A percentile compares a stretch with the other conserved stretches of the same genome.
phyloP scores from a whole-genome alignment of 2,888 invertebrate genomes.

The Protodeltote pygarga region DNA sequence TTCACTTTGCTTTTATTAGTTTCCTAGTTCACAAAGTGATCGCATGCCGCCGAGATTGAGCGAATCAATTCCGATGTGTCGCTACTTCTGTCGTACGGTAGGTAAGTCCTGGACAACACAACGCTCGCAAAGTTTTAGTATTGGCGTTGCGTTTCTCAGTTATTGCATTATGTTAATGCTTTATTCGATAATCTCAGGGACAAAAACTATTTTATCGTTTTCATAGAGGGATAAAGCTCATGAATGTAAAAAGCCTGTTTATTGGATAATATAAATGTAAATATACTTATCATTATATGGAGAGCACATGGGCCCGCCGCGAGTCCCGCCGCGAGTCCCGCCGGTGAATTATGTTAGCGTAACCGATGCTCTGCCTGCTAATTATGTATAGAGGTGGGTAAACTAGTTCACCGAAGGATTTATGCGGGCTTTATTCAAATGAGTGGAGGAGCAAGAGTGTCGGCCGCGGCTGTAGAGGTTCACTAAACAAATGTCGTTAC shows the following conservation, averaged over 20 bases:
- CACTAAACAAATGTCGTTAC: slow-evolving; percentile 3
- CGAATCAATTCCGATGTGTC: background rate
- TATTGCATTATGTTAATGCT: background rate
- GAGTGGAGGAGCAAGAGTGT: background rate
- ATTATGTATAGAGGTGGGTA: background rate
- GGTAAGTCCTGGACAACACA: too few species aligned
- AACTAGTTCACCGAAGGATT: background rate
- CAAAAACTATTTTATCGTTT: slow-evolving; percentile 6
- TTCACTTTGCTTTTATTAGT: background rate
- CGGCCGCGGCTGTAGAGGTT: background rate
- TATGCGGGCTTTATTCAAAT: slow-evolving; percentile 8
- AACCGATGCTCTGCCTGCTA: background rate
- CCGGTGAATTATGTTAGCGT: background rate
- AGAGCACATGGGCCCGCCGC: background rate
- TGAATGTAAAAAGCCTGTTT: slow-evolving; percentile 31
- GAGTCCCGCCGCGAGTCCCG: background rate
- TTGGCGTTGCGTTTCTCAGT: slow-evolving; percentile 1
- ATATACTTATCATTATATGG: slow-evolving; percentile 17
- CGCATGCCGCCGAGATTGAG: background rate
- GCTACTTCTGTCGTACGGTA: background rate
- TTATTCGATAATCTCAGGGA: background rate
- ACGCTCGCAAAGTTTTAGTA: background rate
- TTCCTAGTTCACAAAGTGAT: slow-evolving; percentile 1
- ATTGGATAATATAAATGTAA: slow-evolving; percentile 20
- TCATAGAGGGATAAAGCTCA: slow-evolving; percentile 15